Conservation (phyloP, 2,888 invertebrate genomes). For the Nymphalis c-album region DNA sequence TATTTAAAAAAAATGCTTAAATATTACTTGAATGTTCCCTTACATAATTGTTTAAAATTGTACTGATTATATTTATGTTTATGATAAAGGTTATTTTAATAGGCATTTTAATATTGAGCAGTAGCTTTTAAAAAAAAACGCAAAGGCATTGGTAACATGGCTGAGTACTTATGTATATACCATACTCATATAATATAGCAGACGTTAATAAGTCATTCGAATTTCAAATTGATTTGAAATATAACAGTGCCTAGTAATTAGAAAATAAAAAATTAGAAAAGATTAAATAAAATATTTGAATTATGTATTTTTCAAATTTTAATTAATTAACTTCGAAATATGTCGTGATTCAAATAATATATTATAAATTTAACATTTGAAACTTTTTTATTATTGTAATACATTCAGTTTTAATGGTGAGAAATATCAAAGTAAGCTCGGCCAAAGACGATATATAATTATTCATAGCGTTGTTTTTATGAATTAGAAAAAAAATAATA, state of each 20-base stretch:
- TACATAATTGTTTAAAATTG: no score
- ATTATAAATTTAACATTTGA: not conserved
- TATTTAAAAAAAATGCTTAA: no score
- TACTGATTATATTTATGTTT: no score
- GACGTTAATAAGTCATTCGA: no score
- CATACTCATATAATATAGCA: no score
- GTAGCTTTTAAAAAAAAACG: no score
- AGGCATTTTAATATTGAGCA: no score
- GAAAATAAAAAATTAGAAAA: no score
- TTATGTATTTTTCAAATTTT: not conserved
- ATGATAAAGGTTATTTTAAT: no score
- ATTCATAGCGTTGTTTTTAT: conserved; percentile 10
- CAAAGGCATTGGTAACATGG: not conserved
- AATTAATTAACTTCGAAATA: not conserved
- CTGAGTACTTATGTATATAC: conserved; percentile 3
- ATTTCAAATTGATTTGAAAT: not conserved
- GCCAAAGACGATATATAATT: conserved; percentile 24
- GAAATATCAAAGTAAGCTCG: conserved; percentile 23
- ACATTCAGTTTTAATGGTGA: conserved; percentile 10
- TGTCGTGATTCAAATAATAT: not conserved
- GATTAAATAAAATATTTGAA: no score
- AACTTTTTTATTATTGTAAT: not conserved
- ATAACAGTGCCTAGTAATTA: not conserved
- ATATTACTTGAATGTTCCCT: no score
- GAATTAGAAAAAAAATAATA: conserved; percentile 2